Conservation (phyloP, 2,113 vertebrate genomes). For the Vidua chalybeata region DNA sequence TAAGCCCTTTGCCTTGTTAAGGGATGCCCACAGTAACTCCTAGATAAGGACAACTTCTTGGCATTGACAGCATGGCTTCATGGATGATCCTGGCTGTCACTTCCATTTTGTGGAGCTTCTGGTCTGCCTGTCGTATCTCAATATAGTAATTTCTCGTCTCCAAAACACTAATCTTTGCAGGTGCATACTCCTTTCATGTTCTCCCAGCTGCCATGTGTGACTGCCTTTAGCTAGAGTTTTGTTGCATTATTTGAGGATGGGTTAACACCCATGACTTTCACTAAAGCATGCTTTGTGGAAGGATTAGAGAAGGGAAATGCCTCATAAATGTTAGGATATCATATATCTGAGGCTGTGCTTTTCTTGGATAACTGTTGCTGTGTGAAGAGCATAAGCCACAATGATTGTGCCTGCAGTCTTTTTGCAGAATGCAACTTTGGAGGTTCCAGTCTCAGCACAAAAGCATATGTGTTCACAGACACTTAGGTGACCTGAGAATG, state of each 20-base stretch:
- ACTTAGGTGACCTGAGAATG: neutral
- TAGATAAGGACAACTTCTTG: no score
- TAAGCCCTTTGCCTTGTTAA: neutral
- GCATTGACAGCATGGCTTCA: no score
- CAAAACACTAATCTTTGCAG: neutral
- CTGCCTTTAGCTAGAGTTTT: neutral
- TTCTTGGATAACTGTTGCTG: neutral
- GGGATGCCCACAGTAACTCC: neutral
- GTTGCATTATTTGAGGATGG: neutral
- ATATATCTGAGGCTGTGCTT: neutral
- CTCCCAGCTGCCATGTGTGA: rapidly evolving
- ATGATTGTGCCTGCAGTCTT: neutral
- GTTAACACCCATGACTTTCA: neutral
- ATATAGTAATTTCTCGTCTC: neutral
- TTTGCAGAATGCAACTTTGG: neutral
- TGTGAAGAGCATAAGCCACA: neutral
- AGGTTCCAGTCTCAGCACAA: neutral
- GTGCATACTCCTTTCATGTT: neutral
- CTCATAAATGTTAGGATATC: neutral
- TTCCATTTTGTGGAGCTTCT: neutral
- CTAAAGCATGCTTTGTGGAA: neutral
- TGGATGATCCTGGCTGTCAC: neutral
- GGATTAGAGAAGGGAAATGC: neutral
- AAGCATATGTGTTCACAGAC: neutral
- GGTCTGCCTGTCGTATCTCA: neutral